A percentile compares a stretch with the other conserved stretches of the same genome.
Evolutionary conservation across 2,797 vertebrate species (phyloP).

Genomic region (Prionace glauca): DNA sequence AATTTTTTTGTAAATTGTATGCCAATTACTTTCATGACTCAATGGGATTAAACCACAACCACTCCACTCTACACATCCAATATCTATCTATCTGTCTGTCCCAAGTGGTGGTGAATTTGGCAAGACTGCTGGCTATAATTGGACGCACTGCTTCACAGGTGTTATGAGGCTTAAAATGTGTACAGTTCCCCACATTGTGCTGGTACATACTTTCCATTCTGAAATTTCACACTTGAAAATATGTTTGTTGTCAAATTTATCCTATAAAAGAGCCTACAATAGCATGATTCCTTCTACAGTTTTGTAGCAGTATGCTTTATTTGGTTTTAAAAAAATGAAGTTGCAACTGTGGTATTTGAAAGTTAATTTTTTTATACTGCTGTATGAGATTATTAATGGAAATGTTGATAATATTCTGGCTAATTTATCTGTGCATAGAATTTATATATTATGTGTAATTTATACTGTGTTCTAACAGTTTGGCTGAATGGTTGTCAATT

Average conservation of each 20-base stretch:
- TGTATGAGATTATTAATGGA: constrained; percentile 52
- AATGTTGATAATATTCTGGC: constrained; percentile 40
- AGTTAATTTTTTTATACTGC: constrained; percentile 50
- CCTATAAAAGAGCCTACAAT: constrained; percentile 39
- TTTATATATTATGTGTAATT: constrained; percentile 57
- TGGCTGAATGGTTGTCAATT: constrained; percentile 61
- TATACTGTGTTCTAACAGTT: constrained; percentile 68
- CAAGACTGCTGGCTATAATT: not conserved
- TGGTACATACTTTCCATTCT: not conserved
- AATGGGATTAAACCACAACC: not conserved
- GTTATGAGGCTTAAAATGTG: not conserved
- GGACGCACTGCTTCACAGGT: no score
- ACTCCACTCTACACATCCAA: not conserved
- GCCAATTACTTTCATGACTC: not conserved
- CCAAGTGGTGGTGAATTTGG: not conserved
- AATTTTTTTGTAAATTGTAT: not conserved
- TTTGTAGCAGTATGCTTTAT: constrained; percentile 52
- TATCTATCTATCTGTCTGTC: no score
- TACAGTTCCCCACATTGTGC: not conserved
- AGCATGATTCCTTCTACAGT: constrained; percentile 51
- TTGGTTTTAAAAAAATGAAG: constrained; percentile 44
- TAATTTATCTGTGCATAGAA: constrained; percentile 51
- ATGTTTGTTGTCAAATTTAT: not conserved
- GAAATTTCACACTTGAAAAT: not conserved
- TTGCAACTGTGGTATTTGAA: constrained; percentile 4